Evolutionary conservation across 2,113 vertebrate genomes (phyloP), one percentile per base, ranked within the genome.

Genomic region (Eublepharis macularius): DNA sequence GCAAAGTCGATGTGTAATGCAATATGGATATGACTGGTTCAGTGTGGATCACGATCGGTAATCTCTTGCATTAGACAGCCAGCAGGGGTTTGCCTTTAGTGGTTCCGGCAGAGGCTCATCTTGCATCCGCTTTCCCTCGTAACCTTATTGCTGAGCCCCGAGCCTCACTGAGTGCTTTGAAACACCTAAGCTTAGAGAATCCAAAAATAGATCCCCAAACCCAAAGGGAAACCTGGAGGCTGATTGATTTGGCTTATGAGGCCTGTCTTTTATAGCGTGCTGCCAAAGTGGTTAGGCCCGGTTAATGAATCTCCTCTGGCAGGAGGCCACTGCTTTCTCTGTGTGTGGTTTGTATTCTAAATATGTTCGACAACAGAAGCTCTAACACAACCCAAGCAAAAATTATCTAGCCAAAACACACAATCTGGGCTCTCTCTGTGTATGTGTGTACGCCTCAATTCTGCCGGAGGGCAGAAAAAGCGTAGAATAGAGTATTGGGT

Each of bases 191-290:
- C 51, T 54, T 69, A 76, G 21, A 85, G 73, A 49, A 86, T 65
- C 39, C 41, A 70, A 54, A 51, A 88, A n/a, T 70, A 86, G 85
- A 85, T 68, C n/a, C n/a, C 54, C 83, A 5, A 34, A 83, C 14
- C 49, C 32, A 70, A 87, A 76, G 43, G 3, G 14, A 45, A 85
- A 66, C 11, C 43, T 54, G 54, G 49, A 81, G 82, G 24, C 34
- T 68, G 57, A 13, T 45, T 80, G 57, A 17, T 51, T 29, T 84
- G 76, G 29, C 75, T 65, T 85, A 72, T 41, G 11, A 76, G 43
- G 21, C 26, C 54, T 66, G 43, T 36, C 43, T 60, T 47, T 76
- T 66, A 26, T 43, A 6, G n/a, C 9, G 14, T 66, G 57, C 34
- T 51, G 57, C 41, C 82, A 49, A 24, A 34, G 82, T 34, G 34